Base-by-base conservation (phyloP, 2,113 vertebrate genomes). In the Amphilophus citrinellus region DNA sequence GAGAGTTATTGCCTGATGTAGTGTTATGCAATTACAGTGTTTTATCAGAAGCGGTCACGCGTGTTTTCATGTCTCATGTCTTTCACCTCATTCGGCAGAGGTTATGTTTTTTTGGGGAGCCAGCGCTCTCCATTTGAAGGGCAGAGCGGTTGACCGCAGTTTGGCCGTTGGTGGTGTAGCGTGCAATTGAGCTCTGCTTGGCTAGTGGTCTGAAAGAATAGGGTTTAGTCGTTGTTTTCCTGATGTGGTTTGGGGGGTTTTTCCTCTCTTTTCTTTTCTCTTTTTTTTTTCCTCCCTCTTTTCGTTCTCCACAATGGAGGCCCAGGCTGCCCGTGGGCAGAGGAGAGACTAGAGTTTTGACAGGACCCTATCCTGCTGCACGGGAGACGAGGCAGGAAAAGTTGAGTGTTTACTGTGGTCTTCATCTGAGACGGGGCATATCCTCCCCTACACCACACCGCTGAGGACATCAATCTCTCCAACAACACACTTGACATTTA, bases 111-210 rank as follows among this genome's bases (percentile, higher is more conserved):
- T 76, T 84, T 71, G 85, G 85, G 84, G 84, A 86, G 89, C 65
- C 83, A 61, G 87, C 61, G 71, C 84, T 86, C 87, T 85, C 88
- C 82, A 61, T 91, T 88, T 91, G 89, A 92, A 94, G 94, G 93
- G 91, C 88, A 87, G 63, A 80, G 93, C 68, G 92, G 92, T 95
- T 84, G 77, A 94, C 95, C 92, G 77, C 89, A 87, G 84, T 92
- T 93, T 95, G 94, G 94, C 92, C 57, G 82, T 79, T 82, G 88
- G 89, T 92, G 92, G 92, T 90, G 92, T 94, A 94, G 92, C 92
- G 76, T 95, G 94, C 93, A 90, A 84, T 82, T 88, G 89, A 94
- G 93, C 93, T 90, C 89, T 79, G 84, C 87, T 94, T 94, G 95
- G 94, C 91, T 42, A 61, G 76, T 81, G 87, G 86, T 89, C 84